Evolutionary conservation across 2,113 vertebrate species (phyloP).

Genomic region (Carlito syrichta): DNA sequence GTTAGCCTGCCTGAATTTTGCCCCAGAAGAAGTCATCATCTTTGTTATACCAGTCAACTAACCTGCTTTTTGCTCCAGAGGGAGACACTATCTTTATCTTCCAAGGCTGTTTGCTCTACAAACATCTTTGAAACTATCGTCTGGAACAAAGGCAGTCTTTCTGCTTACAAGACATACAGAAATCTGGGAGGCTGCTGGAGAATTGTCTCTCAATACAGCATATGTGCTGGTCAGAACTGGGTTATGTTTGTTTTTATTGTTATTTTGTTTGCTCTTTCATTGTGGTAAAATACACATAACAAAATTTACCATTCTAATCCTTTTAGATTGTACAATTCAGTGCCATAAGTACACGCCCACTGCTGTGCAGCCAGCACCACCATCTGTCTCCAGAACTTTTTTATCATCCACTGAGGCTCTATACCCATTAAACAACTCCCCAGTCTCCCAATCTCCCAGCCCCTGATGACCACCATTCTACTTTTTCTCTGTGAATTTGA

Average conservation of each 20-base stretch:
- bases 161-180: not conserved
- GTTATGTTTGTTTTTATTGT: not conserved
- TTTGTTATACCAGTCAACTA: not conserved
- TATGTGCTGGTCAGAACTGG: not conserved
- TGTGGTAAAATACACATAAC: not conserved
- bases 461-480: not conserved
- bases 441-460: no score
- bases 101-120: not conserved
- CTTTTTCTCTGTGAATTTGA: not conserved
- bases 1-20: not conserved
- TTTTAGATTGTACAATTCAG: not conserved
- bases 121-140: not conserved
- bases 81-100: not conserved
- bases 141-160: not conserved
- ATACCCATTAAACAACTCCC: not conserved
- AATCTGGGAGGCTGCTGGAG: not conserved
- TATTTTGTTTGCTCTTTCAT: not conserved
- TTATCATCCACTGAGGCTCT: not conserved
- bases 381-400: not conserved
- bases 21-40: not conserved
- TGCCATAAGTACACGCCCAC: not conserved
- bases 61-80: not conserved
- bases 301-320: not conserved
- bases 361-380: not conserved
- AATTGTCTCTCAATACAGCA: not conserved